A percentile compares a stretch with the other conserved stretches of the same genome.
Conservation (phyloP, 53 echinoderm and acorn worm species). For the Crossaster papposus region DNA sequence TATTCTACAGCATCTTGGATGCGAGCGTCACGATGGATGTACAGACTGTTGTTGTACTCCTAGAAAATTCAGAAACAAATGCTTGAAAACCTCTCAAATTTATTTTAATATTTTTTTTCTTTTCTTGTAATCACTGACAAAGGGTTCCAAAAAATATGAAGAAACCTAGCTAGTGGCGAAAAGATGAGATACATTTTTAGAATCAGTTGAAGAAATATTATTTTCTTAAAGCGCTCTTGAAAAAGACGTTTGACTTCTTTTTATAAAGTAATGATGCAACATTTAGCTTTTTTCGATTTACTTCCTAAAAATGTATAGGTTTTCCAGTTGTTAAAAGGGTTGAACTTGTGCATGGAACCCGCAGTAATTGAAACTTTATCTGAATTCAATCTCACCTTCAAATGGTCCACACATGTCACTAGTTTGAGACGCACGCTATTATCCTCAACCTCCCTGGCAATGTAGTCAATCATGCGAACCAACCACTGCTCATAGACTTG, state of each 20-base stretch:
- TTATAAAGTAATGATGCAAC: not conserved
- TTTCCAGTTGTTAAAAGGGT: no score
- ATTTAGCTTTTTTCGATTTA: not conserved
- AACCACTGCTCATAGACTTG: slow-evolving; percentile 73
- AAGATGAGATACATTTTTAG: not conserved
- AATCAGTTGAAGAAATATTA: not conserved
- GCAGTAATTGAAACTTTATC: slow-evolving; percentile 1
- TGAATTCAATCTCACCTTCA: slow-evolving; percentile 34
- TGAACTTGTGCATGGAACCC: no score
- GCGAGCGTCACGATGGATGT: slow-evolving; percentile 74
- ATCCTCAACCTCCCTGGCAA: slow-evolving; percentile 5
- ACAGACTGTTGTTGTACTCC: slow-evolving; percentile 77
- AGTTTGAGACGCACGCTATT: slow-evolving; percentile 22
- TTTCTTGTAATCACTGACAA: not conserved
- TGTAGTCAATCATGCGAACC: slow-evolving; percentile 46
- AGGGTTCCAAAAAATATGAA: not conserved
- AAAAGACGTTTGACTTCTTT: not conserved
- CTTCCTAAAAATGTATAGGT: no score
- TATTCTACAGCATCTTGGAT: slow-evolving; percentile 69
- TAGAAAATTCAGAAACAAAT: slow-evolving; percentile 10
- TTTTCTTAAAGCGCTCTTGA: not conserved
- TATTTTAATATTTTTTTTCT: no score
- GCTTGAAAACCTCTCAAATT: not conserved
- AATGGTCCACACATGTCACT: slow-evolving; percentile 55
- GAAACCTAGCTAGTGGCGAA: not conserved